Evolutionary conservation across 2,797 vertebrate species (phyloP).

Genomic region (Heterohyrax brucei): DNA sequence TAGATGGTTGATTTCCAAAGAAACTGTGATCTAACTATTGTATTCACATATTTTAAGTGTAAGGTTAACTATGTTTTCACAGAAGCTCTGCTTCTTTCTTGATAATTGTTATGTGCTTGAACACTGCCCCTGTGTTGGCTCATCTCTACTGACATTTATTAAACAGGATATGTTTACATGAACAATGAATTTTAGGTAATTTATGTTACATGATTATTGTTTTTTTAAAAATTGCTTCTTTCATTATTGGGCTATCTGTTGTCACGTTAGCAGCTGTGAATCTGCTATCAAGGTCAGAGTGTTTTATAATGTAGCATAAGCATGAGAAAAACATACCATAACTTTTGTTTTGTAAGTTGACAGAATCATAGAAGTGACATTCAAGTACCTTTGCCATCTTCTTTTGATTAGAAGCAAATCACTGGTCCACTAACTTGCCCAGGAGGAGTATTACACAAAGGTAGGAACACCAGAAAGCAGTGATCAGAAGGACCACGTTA

Average conservation of each 20-base stretch:
- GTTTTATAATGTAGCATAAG: background rate
- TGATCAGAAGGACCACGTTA: background rate
- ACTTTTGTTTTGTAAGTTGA: background rate
- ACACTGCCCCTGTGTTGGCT: background rate
- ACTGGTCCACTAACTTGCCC: background rate
- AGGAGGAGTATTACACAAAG: background rate
- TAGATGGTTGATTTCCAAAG: background rate
- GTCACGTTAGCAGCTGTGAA: background rate
- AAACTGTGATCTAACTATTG: constrained; percentile 51
- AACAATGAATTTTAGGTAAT: constrained; percentile 9
- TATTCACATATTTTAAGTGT: constrained; percentile 43
- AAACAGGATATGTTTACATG: background rate
- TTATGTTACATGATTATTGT: constrained; percentile 29
- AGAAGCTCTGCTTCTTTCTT: background rate
- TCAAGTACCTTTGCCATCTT: background rate
- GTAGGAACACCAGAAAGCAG: background rate
- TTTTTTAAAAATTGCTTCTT: background rate
- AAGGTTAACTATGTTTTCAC: constrained; percentile 8
- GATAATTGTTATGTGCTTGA: constrained; percentile 18
- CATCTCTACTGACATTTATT: background rate
- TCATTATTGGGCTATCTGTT: background rate
- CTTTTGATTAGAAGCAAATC: constrained; percentile 9
- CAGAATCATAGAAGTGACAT: background rate
- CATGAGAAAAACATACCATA: background rate
- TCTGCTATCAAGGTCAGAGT: background rate